Evolutionary conservation across 2,113 vertebrate species (phyloP), one percentile per base, ranked within the genome.

Genomic region (Thymallus thymallus): DNA sequence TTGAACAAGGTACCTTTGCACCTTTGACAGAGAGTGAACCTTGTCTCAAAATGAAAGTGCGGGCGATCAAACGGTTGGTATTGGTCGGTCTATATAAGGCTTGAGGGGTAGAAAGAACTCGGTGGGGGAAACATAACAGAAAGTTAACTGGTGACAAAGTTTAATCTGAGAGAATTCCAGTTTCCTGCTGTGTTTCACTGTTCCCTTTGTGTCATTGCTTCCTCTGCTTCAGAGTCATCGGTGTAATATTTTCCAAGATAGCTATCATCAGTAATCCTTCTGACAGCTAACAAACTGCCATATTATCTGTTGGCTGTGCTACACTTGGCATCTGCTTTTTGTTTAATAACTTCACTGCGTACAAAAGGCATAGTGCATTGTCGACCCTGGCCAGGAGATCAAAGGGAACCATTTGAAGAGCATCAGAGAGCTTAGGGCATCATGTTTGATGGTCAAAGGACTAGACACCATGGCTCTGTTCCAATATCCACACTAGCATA

Each of bases 281-380:
- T 32, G 26, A 32, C 63, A 30, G 14, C 24, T 30, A 65, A 20
- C 63, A 6, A 32, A 65, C 6, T 18, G 29, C 12, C 26, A 30
- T 18, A 65, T 32, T 32, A 26, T 65, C 63, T 30, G 3, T 16
- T 32, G 63, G 32, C 12, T 9, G 22, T 35, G 63, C 46, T 23
- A 20, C 30, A 23, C 5, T 74, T 68, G 73, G 26, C 63, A 65
- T 55, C 12, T 18, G 10, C 26, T 24, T 62, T 51, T 63, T 62
- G 16, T 67, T 23, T 66, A 48, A 41, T 71, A 69, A 51, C 75
- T 76, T 32, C 22, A 41, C 29, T 56, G 22, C 29, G 32, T 13
- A 32, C 22, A 24, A 73, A 58, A 69, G 70, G 45, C 41, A 58
- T 41, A 26, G 46, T 5, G 29, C 60, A 67, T 32, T 63, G 63